Base-by-base conservation (phyloP, 2,113 vertebrate species). In the Panthera tigris region DNA sequence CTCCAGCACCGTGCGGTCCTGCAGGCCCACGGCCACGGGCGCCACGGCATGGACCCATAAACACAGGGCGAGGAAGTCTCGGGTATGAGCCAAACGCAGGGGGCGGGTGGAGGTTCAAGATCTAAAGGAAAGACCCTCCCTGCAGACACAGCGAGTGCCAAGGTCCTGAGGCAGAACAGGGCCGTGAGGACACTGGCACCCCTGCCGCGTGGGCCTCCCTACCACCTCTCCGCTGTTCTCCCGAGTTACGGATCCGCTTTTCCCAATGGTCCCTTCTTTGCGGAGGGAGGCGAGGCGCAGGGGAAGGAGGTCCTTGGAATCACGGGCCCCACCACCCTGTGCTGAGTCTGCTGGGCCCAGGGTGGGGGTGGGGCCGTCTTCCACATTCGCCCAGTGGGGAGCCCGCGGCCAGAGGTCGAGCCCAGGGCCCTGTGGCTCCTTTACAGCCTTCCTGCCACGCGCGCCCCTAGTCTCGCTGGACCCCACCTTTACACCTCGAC, bases 211-310 rank as follows among this genome's bases (percentile, higher is more conserved):
- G 0, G 7, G 7, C 48, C 27, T 85, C 19, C 16, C 15, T 9
- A 4, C 0, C 0, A 4, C 4, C 48, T 8, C 36, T 10, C 39
- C 0, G 4, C 2, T 1, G 8, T 25, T 29, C 76, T 57, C 3
- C 2, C 0, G 33, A 25, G 2, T 1, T 3, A 12, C 3, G 3
- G 25, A 9, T 0, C 0, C 2, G n/a, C 66, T 33, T 48, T 0
- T 14, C 7, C 48, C 4, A 1, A 0, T 0, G 0, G 16, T 3
- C 23, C 78, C 27, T 0, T 41, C 0, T 0, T 36, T n/a, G 29
- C n/a, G 33, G 41, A 13, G 16, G 36, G 39, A 14, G 25, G 55
- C 12, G 3, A 27, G 23, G 4, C 25, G 8, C 13, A 9, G 23
- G 23, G 36, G 57, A 15, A 15, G 55, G 23, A 15, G 21, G 50